Percentiles rank a stretch among this genome's conserved stretches.
Conservation (phyloP, 2,113 vertebrate species). For the Calonectris borealis region DNA sequence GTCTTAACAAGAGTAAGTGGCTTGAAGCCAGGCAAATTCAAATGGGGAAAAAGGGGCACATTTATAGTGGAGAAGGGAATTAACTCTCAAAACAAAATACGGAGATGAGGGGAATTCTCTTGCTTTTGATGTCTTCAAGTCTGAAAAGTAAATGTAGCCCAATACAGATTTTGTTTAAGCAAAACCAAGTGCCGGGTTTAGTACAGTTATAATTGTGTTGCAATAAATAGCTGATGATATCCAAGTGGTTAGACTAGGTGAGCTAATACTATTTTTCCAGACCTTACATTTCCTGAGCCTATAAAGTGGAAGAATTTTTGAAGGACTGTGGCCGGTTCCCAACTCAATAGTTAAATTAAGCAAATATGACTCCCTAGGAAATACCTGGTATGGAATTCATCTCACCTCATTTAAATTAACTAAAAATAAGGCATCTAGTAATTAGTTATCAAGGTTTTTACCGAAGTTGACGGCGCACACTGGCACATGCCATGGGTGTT, state of each 20-base stretch:
- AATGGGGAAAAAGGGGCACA: background rate
- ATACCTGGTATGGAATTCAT: background rate
- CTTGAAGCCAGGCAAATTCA: constrained; percentile 8
- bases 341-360: background rate
- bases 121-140: background rate
- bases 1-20: background rate
- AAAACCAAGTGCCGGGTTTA: background rate
- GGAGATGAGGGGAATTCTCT: background rate
- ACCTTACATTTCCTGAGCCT: background rate
- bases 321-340: background rate
- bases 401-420: background rate
- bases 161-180: background rate
- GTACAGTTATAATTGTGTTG: background rate
- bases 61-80: background rate
- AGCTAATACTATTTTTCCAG: background rate
- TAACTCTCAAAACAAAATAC: background rate
- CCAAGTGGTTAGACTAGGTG: background rate
- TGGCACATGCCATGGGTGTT: background rate
- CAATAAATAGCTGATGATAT: background rate
- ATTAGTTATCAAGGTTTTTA: background rate
- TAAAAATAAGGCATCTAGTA: background rate
- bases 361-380: background rate
- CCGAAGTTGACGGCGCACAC: background rate
- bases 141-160: background rate
- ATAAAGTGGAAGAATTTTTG: background rate